Evolutionary conservation across 2,113 vertebrate species (phyloP).

Genomic region (Vulpes vulpes): DNA sequence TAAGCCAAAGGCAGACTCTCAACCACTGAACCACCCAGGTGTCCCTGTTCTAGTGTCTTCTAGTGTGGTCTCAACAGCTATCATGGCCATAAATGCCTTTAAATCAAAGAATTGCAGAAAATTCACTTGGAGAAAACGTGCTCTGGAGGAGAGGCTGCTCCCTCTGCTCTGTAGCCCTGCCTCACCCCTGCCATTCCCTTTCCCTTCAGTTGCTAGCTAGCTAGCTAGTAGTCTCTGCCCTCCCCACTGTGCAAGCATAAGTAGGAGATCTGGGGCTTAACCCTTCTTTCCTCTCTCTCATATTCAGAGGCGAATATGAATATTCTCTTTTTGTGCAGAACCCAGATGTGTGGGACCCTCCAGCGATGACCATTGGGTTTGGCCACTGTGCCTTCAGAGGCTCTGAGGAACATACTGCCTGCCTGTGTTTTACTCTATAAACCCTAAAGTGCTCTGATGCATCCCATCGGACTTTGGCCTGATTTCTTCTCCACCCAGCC

Average conservation of each 20-base stretch:
- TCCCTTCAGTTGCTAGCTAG: neutral
- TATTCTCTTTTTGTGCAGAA: neutral
- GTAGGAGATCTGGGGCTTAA: neutral
- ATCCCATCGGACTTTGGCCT: neutral
- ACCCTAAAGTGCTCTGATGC: too few relatives aligned
- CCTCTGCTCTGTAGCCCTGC: neutral
- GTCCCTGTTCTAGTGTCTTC: neutral
- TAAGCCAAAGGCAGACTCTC: too few relatives aligned
- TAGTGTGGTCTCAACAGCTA: neutral
- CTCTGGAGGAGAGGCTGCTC: neutral
- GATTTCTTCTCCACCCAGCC: neutral
- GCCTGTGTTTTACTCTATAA: neutral
- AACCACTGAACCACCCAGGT: too few relatives aligned
- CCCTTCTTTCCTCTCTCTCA: neutral
- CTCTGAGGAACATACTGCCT: neutral
- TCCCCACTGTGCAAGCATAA: neutral
- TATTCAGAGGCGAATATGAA: too few relatives aligned
- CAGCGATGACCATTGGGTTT: neutral
- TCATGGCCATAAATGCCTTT: neutral
- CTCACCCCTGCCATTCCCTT: neutral
- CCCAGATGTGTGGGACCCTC: neutral
- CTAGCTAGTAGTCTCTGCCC: neutral
- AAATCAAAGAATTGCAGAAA: neutral
- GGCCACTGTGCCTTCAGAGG: neutral
- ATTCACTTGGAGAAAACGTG: neutral